Evolutionary conservation across 2,888 invertebrate genomes (phyloP), one percentile per base, ranked within the genome.

Genomic region (Drosophila nr. perissopoda): DNA sequence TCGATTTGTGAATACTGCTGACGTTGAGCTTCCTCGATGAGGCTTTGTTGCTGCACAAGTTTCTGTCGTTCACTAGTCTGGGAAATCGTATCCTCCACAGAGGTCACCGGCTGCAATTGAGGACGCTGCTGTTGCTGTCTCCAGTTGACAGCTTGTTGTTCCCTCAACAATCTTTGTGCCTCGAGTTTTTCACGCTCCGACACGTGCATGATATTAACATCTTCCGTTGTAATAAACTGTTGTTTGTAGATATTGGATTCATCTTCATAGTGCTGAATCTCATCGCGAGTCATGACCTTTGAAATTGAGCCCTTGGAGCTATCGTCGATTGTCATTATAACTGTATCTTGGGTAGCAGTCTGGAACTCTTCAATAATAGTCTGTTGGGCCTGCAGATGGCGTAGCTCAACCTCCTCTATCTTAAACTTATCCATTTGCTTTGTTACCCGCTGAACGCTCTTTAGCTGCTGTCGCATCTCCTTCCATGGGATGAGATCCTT

Each of bases 281-380:
- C 93, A 69, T 94, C 93, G 11, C 73, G 83, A 4, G 70, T 76
- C 74, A 91, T 71, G 0, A 89, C 51, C 77, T 93, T 92, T 2
- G 91, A 81, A 52, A 92, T 91, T 1, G 91, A 91, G 13, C 83
- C 77, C 81, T 92, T 92, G 2, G 92, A 90, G 42, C 85, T 91
- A 27, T 93, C 91, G 51, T 92, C 92, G 16, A 94, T 92, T 87
- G 94, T 95, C 63, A 95, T 91, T 48, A 94, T 93, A 1, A 95
- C 93, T 11, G 94, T 94, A 67, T 95, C 95, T 91, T 95, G 95
- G 68, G 94, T 94, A 71, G 94, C 94, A 6, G 94, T 94, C 33
- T 94, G 89, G 29, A 94, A 94, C 92, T 95, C 95, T 75, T 95
- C 82, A 7, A 40, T 74, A 18, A 83, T 77, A 7, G 82, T 67